phyloP scores from a whole-genome alignment of 1,140 invertebrate genomes.

The Asobara japonica region DNA sequence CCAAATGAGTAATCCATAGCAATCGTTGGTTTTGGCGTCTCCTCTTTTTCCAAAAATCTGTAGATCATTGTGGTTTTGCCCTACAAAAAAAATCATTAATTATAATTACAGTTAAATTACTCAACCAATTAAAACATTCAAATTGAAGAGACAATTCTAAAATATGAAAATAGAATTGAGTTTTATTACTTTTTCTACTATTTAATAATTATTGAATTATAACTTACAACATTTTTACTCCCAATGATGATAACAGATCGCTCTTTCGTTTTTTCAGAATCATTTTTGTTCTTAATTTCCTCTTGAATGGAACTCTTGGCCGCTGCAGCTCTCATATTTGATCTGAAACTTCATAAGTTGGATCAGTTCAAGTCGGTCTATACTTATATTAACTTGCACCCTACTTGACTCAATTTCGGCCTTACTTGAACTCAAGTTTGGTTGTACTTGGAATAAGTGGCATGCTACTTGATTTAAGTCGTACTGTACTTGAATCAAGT shows the following conservation, averaged over 20 bases:
- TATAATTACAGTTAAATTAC: background rate
- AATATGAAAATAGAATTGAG: background rate
- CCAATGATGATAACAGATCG: conserved; percentile 69
- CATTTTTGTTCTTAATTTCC: conserved; percentile 48
- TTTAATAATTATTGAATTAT: background rate
- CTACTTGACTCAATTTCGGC: background rate
- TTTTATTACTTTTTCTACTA: background rate
- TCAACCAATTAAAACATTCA: background rate
- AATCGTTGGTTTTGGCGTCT: conserved; percentile 79
- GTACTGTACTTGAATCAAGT: too few relatives aligned
- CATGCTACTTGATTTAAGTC: too few relatives aligned
- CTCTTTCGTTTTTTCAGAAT: conserved; percentile 59
- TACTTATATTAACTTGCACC: background rate
- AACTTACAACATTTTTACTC: conserved; percentile 68
- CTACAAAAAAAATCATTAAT: conserved; percentile 67
- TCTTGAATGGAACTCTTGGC: conserved; percentile 43
- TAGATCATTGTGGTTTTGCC: conserved; percentile 86
- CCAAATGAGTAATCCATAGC: conserved; percentile 89
- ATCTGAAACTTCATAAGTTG: conserved; percentile 34
- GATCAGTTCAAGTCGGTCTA: background rate
- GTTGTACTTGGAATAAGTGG: too few relatives aligned
- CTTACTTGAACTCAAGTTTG: too few relatives aligned
- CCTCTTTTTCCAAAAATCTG: conserved; percentile 83
- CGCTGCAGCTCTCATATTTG: conserved; percentile 46
- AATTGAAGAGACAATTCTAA: background rate